Evolutionary conservation across 1,140 invertebrate genomes (phyloP).

Genomic region (Wiebesia pumilae): DNA sequence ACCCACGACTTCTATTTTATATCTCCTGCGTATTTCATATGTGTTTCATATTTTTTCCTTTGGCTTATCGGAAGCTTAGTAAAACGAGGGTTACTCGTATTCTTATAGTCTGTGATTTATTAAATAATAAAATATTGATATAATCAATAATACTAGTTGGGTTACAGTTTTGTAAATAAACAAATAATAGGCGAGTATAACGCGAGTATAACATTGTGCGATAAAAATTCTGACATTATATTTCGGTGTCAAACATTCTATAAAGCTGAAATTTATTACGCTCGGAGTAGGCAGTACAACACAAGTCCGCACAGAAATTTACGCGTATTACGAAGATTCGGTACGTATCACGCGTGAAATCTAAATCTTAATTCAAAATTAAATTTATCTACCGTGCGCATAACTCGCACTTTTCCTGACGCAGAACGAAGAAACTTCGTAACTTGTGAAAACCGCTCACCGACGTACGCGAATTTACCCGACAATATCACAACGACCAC

Average conservation of each 20-base stretch:
- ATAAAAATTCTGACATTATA: neutral
- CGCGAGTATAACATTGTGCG: no score
- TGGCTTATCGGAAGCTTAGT: constrained; percentile 27
- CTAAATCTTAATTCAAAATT: neutral
- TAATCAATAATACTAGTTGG: constrained; percentile 2
- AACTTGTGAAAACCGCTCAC: no score
- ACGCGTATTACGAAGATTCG: neutral
- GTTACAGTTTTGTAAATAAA: constrained; percentile 14
- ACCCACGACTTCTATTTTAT: constrained; percentile 3
- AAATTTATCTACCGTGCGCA: neutral
- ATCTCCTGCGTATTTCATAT: neutral
- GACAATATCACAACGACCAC: no score
- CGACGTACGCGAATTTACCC: no score
- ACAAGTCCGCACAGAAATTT: neutral
- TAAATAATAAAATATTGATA: constrained; percentile 7
- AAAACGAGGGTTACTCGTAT: neutral
- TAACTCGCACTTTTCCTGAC: no score
- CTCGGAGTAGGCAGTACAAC: neutral
- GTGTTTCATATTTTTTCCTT: neutral
- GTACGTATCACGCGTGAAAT: neutral
- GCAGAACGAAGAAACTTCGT: no score
- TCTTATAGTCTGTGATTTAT: neutral
- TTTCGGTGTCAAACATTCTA: constrained; percentile 4
- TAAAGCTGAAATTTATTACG: neutral
- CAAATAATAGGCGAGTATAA: neutral